Conservation (phyloP, 2,113 vertebrate species). For the Clarias batrachus region DNA sequence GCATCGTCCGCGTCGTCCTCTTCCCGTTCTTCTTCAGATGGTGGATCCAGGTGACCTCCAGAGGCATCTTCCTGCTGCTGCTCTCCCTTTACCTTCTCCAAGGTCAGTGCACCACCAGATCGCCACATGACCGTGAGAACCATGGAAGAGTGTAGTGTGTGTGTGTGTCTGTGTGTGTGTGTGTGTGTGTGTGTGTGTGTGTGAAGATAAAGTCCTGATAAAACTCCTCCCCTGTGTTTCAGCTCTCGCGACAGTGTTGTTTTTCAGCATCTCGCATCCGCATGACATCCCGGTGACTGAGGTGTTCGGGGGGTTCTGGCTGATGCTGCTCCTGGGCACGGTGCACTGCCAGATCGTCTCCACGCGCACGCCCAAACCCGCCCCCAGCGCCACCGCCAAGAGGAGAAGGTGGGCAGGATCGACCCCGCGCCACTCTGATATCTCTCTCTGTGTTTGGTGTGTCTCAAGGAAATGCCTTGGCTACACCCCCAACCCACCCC, state of each 20-base stretch:
- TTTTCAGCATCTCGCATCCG: slow-evolving; percentile 76
- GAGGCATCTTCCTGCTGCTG: slow-evolving; percentile 89
- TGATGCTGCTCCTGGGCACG: slow-evolving; percentile 95
- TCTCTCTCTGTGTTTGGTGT: slow-evolving; percentile 22
- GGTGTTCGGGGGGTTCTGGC: slow-evolving; percentile 89
- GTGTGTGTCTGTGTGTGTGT: too few species aligned
- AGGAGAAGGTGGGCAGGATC: slow-evolving; percentile 82
- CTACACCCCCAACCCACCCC: slow-evolving; percentile 18
- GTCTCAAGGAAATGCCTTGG: neutral
- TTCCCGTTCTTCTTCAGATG: slow-evolving; percentile 97
- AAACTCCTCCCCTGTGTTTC: slow-evolving; percentile 60
- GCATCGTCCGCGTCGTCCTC: slow-evolving; percentile 94
- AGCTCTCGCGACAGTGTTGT: slow-evolving; percentile 88
- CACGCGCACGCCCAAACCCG: slow-evolving; percentile 89
- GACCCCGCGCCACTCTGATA: neutral
- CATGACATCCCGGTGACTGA: slow-evolving; percentile 91
- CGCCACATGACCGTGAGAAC: neutral
- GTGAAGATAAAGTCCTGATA: neutral
- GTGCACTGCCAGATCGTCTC: slow-evolving; percentile 99
- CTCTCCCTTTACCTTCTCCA: slow-evolving; percentile 94
- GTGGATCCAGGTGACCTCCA: slow-evolving; percentile 98
- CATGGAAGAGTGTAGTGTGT: too few species aligned
- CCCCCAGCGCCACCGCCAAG: slow-evolving; percentile 81
- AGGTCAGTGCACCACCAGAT: slow-evolving; percentile 69
- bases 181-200: too few species aligned